A percentile compares a stretch with the other conserved stretches of the same genome.
Conservation (phyloP, 30 jellyfish, hydroid and myxozoan genomes). For the Morbakka virulenta region DNA sequence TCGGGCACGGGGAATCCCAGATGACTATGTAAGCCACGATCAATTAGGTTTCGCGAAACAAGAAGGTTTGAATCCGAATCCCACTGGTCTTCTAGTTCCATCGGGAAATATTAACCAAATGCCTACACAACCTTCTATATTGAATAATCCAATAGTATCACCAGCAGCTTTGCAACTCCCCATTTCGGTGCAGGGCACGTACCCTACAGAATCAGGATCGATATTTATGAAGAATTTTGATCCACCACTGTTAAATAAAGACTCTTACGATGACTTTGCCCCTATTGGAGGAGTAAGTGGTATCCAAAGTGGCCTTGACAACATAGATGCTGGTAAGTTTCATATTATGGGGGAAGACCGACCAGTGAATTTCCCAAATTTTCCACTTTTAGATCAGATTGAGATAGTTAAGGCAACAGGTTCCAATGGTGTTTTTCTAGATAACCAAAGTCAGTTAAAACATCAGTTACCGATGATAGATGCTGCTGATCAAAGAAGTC, state of each 20-base stretch:
- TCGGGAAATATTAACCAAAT: background rate
- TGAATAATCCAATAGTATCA: background rate
- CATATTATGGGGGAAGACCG: background rate
- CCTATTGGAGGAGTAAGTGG: background rate
- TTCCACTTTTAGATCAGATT: background rate
- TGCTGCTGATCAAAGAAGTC: background rate
- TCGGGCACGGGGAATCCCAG: slow-evolving; percentile 2
- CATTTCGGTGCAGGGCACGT: background rate
- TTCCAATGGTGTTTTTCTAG: background rate
- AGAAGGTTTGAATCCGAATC: background rate
- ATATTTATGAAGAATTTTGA: background rate
- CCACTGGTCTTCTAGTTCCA: background rate
- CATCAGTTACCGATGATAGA: background rate
- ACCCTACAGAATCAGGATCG: background rate
- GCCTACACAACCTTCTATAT: background rate
- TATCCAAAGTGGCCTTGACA: background rate
- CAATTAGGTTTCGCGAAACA: too few relatives aligned
- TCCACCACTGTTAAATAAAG: background rate
- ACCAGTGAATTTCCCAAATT: background rate
- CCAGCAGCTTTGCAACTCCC: background rate
- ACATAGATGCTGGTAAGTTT: background rate
- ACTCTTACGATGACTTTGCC: background rate
- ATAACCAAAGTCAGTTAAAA: background rate
- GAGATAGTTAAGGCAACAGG: background rate
- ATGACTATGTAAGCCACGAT: background rate